Evolutionary conservation across 1,140 invertebrate species (phyloP), one percentile per base, ranked within the genome.

Genomic region (Orius insidiosus): DNA sequence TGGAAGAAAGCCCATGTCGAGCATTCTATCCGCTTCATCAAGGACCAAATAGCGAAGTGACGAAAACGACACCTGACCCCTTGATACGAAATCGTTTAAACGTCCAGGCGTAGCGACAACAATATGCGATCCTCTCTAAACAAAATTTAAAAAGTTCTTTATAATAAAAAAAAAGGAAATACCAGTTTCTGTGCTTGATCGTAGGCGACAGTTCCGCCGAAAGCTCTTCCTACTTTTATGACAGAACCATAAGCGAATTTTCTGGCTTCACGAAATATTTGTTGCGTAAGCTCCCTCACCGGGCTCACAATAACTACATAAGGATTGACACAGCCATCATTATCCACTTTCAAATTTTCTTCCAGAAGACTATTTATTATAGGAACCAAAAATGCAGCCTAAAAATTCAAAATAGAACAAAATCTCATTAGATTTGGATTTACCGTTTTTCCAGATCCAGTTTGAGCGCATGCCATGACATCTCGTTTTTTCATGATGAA

Each of bases 11-110:
- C 90, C 86, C 76, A 85, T 82, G 54, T 96, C 92, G 15, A 97
- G 61, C 89, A 98, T 95, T n/a, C 88, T 68, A 63, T 97, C 93
- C 3, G 92, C 94, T 65, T 98, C 94, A 61, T 98, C 94, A 3
- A 98, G 63, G 0, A 98, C 85, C 0, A 95, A 65, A 58, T 76
- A 93, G 3, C 79, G 71, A 0, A 90, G 59, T 5, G 76, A 73
- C 1, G 70, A 63, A 37, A 94, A 80, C 1, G 66, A 70, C 1
- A 97, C 70, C 40, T 79, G 72, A 9, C 74, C 74, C 47, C 75
- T 74, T 0, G 76, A 66, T 0, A 93, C 68, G 51, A 97, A 84
- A 59, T 98, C 89, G 16, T 82, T 65, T 1, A 98, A 66, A 31
- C 95, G 69, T 1, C 95, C 95, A 0, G 89, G 85, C 0, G 95